Evolutionary conservation across 2,888 invertebrate species (phyloP), one percentile per base, ranked within the genome.

Genomic region (Selenia dentaria): DNA sequence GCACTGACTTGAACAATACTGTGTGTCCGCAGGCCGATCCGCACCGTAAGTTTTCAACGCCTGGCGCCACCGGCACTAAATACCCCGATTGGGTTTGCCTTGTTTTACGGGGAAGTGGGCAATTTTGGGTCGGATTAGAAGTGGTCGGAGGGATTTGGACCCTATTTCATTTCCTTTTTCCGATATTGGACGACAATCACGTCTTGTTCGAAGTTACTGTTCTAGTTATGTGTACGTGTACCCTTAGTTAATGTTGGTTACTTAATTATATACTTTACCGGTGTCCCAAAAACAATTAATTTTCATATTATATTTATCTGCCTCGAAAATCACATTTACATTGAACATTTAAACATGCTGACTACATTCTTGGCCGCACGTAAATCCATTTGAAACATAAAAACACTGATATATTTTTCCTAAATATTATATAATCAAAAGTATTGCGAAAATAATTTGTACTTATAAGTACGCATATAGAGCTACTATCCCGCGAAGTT

Each of bases 401-500:
- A n/a, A n/a, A n/a, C n/a, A n/a, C n/a, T n/a, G n/a, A n/a, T n/a
- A n/a, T n/a, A n/a, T n/a, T n/a, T n/a, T n/a, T n/a, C n/a, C n/a
- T n/a, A n/a, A n/a, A n/a, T n/a, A n/a, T n/a, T n/a, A n/a, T n/a
- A n/a, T n/a, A n/a, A n/a, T n/a, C n/a, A n/a, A n/a, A n/a, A n/a
- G n/a, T n/a, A n/a, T n/a, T n/a, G n/a, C n/a, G n/a, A 8, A 51
- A 49, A 48, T 49, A 37, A 52, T 54, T 48, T 43, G 55, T 50
- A 39, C 35, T 37, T 42, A 37, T 41, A 47, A 2, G 31, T 32
- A 31, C 50, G 46, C 48, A 48, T 33, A 48, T 44, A 41, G 2
- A 22, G 29, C 35, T 40, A 48, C 25, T 32, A 42, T 37, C 47
- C 35, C 39, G 34, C 57, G 55, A 73, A 80, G 70, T 77, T 79